phyloP scores from a whole-genome alignment of 2,113 vertebrate species.

The Choloepus hoffmanni region DNA sequence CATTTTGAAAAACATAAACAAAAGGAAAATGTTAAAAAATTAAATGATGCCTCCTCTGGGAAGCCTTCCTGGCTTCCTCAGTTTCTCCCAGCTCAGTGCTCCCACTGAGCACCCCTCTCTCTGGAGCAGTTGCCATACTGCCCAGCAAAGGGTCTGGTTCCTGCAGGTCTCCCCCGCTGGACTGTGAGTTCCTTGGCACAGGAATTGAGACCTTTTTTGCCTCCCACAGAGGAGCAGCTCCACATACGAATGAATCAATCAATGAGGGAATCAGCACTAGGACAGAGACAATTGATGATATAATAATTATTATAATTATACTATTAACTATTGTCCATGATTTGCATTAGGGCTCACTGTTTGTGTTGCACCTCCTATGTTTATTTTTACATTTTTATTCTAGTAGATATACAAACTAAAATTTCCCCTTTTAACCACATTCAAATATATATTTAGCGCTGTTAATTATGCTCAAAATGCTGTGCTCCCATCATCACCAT shows the following conservation, averaged over 20 bases:
- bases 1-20: slow-evolving; percentile 17
- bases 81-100: background rate
- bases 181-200: background rate
- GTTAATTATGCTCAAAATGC: too few species aligned
- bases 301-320: too few species aligned
- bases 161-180: background rate
- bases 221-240: background rate
- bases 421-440: too few species aligned
- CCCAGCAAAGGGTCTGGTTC: background rate
- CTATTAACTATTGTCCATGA: too few species aligned
- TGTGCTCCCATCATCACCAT: too few species aligned
- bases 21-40: slow-evolving; percentile 36
- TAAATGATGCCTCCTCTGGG: background rate
- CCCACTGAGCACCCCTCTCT: background rate
- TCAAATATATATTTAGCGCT: too few species aligned
- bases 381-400: too few species aligned
- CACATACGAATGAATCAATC: background rate
- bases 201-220: background rate
- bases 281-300: background rate
- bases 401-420: too few species aligned
- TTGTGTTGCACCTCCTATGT: too few species aligned
- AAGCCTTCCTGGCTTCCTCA: background rate
- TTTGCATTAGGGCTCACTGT: too few species aligned
- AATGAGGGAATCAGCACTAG: background rate
- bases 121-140: background rate